Evolutionary conservation across 1,140 invertebrate species (phyloP), one percentile per base, ranked within the genome.

Genomic region (Microvelia longipes): DNA sequence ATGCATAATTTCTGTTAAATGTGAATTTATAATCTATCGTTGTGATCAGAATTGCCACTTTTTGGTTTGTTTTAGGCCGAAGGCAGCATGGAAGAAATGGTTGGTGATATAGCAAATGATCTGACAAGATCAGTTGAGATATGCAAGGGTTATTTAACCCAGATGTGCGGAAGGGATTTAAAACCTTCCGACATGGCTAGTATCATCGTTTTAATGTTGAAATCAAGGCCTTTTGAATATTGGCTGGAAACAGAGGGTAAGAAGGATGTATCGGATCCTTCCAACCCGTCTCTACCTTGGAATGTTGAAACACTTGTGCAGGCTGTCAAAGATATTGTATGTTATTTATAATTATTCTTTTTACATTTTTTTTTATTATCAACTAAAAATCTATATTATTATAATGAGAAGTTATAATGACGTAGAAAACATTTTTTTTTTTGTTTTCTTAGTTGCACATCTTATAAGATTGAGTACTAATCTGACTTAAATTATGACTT

Each of bases 231-330:
- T 29, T 50, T 72, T 13, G 71, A 72, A n/a, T 72, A 66, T 68
- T 72, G 71, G 71, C 29, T 70, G n/a, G 71, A 72, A 62, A 72
- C 65, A 1, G 68, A 72, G 63, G 69, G 64, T 28, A 66, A 67
- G 14, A 71, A 73, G 70, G 71, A 73, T 25, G 67, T 62, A 1
- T 68, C 69, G 27, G 72, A 73, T 30, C 73, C 74, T 24, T 75
- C 75, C 66, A 78, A 78, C 70, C 2, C 30, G 13, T 80, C 81
- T 69, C 83, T 81, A n/a, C 86, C 90, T 1, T 98, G 94, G 94
- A 96, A 96, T 81, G 85, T 94, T 14, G 94, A 98, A 77, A 84
- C 94, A 66, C 96, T 97, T 79, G 88, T 96, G 11, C 89, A 94
- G 77, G 87, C 91, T 50, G 78, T 96, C 11, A 93, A 95, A 79